Base-by-base conservation (phyloP, 2,113 vertebrate species). In the Pseudonaja textilis region DNA sequence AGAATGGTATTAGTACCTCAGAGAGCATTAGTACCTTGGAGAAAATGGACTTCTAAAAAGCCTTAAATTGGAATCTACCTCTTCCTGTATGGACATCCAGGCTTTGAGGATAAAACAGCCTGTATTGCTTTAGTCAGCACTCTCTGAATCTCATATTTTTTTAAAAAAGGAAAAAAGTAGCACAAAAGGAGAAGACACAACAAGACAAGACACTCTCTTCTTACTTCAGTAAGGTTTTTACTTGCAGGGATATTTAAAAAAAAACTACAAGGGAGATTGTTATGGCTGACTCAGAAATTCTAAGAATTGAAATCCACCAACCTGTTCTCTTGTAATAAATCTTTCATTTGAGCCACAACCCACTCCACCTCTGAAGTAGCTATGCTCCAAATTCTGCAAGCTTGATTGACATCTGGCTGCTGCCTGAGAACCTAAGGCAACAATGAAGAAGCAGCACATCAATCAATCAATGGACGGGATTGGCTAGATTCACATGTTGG, bases 331-430 rank as follows among this genome's bases (percentile, higher is more conserved):
- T 97, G 93, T 85, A 97, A 89, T 55, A 99, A 97, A 94, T 98
- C 98, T 94, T 99, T 99, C 93, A 99, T 97, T 96, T 99, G 98
- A 92, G 98, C 98, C 26, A 99, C 97, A 91, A 99, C 97, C 97
- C 98, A 98, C 95, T 98, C 98, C 96, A 99, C 92, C 94, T 98
- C 98, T 85, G 98, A 97, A 85, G 98, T 97, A 9, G 98, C 96
- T 34, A 96, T 95, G 0, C 95, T 97, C 97, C 97, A 98, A 23
- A 88, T 7, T 2, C 96, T 97, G 90, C 74, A 92, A 42, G 96
- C 95, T 54, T 96, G 96, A 5, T 96, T 95, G 87, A 97, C 91
- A 92, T 95, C 88, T 3, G 97, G 96, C 7, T 94, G 94, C 85
- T 95, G 92, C 92, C 97, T 96, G 93, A 98, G 95, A 92, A 97